Evolutionary conservation across 53 echinoderm and acorn worm species (phyloP).

Genomic region (Glandiceps talaboti): DNA sequence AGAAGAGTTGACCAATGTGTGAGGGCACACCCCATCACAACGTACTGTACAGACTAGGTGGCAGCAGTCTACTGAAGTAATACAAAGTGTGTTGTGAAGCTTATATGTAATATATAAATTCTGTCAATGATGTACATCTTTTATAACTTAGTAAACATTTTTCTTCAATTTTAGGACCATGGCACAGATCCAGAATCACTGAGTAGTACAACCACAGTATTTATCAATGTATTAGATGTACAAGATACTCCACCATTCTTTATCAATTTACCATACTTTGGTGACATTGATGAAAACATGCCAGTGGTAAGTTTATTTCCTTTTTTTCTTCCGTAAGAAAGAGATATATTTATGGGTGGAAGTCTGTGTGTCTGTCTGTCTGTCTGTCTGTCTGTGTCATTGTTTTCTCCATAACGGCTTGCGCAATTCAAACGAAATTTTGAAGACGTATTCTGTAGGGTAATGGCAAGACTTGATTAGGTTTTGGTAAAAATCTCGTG

Average conservation of each 20-base stretch:
- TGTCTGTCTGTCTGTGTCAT: neutral
- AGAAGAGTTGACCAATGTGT: too few relatives aligned
- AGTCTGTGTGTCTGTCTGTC: neutral
- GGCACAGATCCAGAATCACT: slow-evolving; percentile 14
- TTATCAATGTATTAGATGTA: slow-evolving; percentile 52
- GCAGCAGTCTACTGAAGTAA: too few relatives aligned
- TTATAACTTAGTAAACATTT: too few relatives aligned
- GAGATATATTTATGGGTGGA: too few relatives aligned
- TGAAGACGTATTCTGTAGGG: neutral
- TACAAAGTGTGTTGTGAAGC: too few relatives aligned
- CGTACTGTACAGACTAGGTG: too few relatives aligned
- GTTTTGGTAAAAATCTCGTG: neutral
- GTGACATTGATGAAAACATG: slow-evolving; percentile 45
- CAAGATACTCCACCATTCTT: slow-evolving; percentile 75
- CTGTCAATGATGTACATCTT: too few relatives aligned
- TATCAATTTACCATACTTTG: slow-evolving; percentile 62
- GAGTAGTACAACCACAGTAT: slow-evolving; percentile 30
- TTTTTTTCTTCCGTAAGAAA: too few relatives aligned
- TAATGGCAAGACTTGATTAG: neutral
- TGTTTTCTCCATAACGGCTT: neutral
- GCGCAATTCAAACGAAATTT: too few relatives aligned
- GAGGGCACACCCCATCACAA: too few relatives aligned
- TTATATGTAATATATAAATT: too few relatives aligned
- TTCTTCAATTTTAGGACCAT: slow-evolving; percentile 25
- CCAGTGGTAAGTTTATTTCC: slow-evolving; percentile 49